Evolutionary conservation across 1,140 invertebrate species (phyloP), one percentile per base, ranked within the genome.

Genomic region (Drosophila fuyamai): DNA sequence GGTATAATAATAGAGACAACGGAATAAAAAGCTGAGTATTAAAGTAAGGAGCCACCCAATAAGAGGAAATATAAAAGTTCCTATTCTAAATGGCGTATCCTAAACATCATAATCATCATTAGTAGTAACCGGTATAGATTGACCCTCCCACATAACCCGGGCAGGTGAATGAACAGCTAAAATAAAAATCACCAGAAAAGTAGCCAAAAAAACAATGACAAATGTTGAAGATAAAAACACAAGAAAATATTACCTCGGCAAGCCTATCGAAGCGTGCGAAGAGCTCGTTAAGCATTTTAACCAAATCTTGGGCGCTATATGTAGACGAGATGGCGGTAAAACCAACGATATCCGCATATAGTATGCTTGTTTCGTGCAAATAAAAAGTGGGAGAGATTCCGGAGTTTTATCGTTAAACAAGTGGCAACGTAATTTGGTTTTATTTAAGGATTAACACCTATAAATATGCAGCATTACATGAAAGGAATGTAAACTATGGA

Each of bases 241-340:
- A 23, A 13, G 35, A 53, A 56, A 72, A 58, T 71, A 90, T 94
- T 94, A 97, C 96, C 94, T 97, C 97, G 48, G 97, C 96, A 7
- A 98, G 94, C 85, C 97, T 95, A 93, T 98, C 98, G 92, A 98
- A 98, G 88, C 97, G 94, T 29, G 97, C 97, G 92, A 98, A 98
- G 41, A 98, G 93, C 93, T 98, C 97, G 93, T 98, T 98, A 50
- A 98, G 94, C 92, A 98, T 98, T 93, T 97, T 97, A 13, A 98
- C 97, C 51, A 98, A 94, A 92, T 98, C 97, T 81, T 97, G 96
- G 40, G 97, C 97, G 38, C 97, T 97, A 93, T 98, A 98, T 1
- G 97, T 98, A 1, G 98, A 99, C 0, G 98, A 98, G 71, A 98
- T 98, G 29, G 97, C 97, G 0, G 97, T 98, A 91, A 98, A 98